These are phyloP conservation scores for Nowickia ferox DNA, from an alignment of 2,888 invertebrate genomes.

Conservation along the genomic window DNA sequence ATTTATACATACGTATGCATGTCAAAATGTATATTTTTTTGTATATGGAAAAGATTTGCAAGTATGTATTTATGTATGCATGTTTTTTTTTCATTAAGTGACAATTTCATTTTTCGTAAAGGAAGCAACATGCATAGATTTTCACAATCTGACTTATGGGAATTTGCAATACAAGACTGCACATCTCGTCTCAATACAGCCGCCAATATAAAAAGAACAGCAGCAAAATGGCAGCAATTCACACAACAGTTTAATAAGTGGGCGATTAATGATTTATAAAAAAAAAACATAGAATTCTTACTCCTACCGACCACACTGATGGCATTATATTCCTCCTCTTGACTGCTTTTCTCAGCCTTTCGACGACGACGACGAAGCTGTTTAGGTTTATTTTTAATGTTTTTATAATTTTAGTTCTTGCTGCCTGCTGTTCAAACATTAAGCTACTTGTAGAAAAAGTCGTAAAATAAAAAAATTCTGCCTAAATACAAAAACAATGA, in stretches of 20 bases:
- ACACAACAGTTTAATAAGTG: conserved; percentile 57
- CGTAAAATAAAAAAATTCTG: conserved; percentile 21
- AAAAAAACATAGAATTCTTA: neutral
- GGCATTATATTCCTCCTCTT: neutral
- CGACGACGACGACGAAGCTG: neutral
- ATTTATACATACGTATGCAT: too few species aligned
- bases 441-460: conserved; percentile 51
- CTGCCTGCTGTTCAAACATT: conserved; percentile 53
- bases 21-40: neutral
- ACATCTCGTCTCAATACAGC: neutral
- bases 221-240: conserved; percentile 22
- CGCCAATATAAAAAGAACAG: conserved; percentile 3
- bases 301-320: conserved; percentile 20
- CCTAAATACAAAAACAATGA: conserved; percentile 13
- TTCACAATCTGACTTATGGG: conserved; percentile 16
- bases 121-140: neutral
- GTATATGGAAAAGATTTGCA: neutral
- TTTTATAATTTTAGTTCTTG: conserved; percentile 43
- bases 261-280: conserved; percentile 45
- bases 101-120: neutral
- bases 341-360: conserved; percentile 31
- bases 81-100: conserved; percentile 32
- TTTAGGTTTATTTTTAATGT: conserved; percentile 38
- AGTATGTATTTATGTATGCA: too few species aligned
- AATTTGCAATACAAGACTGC: conserved; percentile 35